Evolutionary conservation across 2,888 invertebrate species (phyloP).

Genomic region (Rugalucina vietnamica): DNA sequence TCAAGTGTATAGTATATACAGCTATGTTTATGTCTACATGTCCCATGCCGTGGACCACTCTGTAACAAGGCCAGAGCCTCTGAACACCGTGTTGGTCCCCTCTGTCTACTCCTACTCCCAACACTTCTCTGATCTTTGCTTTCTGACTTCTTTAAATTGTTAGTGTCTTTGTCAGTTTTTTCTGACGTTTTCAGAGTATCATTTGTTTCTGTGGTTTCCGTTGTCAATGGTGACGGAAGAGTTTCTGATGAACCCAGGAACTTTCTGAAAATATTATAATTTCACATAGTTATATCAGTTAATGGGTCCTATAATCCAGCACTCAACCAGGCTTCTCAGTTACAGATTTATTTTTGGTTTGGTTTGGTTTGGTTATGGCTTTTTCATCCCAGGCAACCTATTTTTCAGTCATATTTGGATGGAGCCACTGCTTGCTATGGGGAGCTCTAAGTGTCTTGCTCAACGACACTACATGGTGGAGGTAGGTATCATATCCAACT

Average conservation of each 20-base stretch:
- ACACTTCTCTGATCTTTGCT: neutral
- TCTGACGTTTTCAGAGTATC: neutral
- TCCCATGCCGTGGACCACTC: constrained; percentile 60
- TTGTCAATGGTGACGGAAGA: neutral
- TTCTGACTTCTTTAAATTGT: neutral
- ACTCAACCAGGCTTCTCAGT: too few relatives aligned
- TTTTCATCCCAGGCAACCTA: too few relatives aligned
- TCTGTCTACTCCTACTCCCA: neutral
- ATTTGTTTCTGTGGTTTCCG: neutral
- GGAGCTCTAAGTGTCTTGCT: too few relatives aligned
- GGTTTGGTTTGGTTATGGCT: too few relatives aligned
- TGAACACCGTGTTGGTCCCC: neutral
- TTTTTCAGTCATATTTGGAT: too few relatives aligned
- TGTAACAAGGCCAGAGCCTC: constrained; percentile 48
- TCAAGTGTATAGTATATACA: constrained; percentile 70
- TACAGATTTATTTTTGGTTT: too few relatives aligned
- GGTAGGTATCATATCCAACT: too few relatives aligned
- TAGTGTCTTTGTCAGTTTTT: neutral
- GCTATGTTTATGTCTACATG: constrained; percentile 69
- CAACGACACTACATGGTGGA: too few relatives aligned
- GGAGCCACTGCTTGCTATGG: too few relatives aligned
- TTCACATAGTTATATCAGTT: too few relatives aligned
- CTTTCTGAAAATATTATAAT: constrained; percentile 42
- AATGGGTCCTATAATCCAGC: too few relatives aligned
- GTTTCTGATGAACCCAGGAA: constrained; percentile 47